Base-by-base conservation (phyloP, 1,140 invertebrate genomes). In the Mya arenaria region DNA sequence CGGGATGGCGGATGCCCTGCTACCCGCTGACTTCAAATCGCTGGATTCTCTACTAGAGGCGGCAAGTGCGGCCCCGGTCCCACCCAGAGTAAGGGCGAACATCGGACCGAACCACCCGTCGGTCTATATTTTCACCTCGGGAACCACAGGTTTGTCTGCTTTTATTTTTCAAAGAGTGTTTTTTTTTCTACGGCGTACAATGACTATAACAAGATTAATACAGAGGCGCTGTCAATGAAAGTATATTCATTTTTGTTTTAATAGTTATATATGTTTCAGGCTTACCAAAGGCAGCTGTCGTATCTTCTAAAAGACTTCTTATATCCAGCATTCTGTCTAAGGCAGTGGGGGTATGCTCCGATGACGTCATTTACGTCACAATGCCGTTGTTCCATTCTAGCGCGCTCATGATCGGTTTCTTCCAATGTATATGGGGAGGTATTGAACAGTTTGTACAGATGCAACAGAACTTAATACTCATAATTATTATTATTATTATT, bases 51-150 rank as follows among this genome's bases (percentile, higher is more conserved):
- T 39, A 2, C 8, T 41, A 36, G 65, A 60, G 17, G 17, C 19
- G 3, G 41, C 32, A 1, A 41, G n/a, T 52, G 17, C 58, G 1
- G 37, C 36, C 2, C 19, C 60, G 0, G 32, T 81, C n/a, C 65
- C 60, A 25, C 4, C 4, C 0, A 32, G 41, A 39, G 4, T 28
- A 10, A 71, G 78, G 39, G n/a, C 15, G 10, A 23, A 52, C 17
- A 39, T 62, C 8, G 30, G 6, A 13, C 3, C 3, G 4, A 34
- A 25, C 10, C 32, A 36, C 34, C 36, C 56, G 30, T 36, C 28
- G 36, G 34, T 71, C 13, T 81, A 63, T 65, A 73, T 81, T 19
- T 81, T 52, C 44, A 81, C 78, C 8, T 81, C 78, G 3, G 78
- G 78, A n/a, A 81, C 78, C 10, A 81, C 78, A 15, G 78, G 78